These are phyloP conservation scores for Penaeus indicus DNA, from an alignment of 1,140 invertebrate genomes.

Conservation along the genomic window DNA sequence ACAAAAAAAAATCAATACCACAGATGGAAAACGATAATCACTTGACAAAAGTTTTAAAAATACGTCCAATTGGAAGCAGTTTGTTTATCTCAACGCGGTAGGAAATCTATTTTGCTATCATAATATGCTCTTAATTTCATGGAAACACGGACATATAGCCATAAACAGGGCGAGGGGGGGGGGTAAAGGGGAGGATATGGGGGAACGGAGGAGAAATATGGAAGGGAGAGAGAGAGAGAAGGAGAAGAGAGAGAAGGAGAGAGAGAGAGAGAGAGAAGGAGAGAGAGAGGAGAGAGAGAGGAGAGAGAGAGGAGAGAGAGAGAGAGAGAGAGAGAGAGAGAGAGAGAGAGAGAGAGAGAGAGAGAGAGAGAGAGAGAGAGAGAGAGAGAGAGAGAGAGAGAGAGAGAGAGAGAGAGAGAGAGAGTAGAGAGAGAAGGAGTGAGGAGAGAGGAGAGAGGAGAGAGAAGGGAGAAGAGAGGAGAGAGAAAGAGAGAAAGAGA, in stretches of 20 bases:
- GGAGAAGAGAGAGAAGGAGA: background rate
- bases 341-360: background rate
- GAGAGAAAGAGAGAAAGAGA: background rate
- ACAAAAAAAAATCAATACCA: no score
- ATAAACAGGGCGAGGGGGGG: no score
- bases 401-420: background rate
- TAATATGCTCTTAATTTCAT: no score
- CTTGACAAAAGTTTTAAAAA: no score
- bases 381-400: no score
- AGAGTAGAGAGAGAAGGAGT: no score
- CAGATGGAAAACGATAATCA: no score
- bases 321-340: background rate
- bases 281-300: background rate
- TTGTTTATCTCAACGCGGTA: no score
- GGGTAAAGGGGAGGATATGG: background rate
- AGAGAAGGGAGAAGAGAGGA: background rate
- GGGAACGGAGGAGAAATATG: background rate
- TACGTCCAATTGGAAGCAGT: no score
- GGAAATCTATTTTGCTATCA: no score
- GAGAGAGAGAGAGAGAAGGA: background rate
- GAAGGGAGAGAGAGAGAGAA: background rate
- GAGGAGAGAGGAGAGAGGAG: no score
- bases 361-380: background rate
- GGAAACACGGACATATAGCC: no score
- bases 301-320: background rate